Conservation (phyloP, 2,888 invertebrate species). For the Scrobipalpa costella region DNA sequence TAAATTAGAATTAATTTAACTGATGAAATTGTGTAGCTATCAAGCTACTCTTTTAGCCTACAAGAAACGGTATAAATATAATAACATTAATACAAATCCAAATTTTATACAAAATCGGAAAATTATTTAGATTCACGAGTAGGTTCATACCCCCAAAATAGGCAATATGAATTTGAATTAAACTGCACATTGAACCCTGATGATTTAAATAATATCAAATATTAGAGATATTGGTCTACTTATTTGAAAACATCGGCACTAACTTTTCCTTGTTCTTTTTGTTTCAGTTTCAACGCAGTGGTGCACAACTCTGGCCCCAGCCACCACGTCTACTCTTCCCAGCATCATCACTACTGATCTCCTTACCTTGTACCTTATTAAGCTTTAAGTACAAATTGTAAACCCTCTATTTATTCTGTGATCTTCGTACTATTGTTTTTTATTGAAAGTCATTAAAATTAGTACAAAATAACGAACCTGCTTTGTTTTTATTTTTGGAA, state of each 20-base stretch:
- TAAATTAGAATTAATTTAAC: background rate
- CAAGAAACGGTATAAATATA: no score
- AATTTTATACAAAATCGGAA: no score
- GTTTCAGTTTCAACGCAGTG: conserved; percentile 75
- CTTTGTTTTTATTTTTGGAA: background rate
- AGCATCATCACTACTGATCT: conserved; percentile 64
- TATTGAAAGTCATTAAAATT: conserved; percentile 34
- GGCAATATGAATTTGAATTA: no score
- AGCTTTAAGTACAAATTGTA: conserved; percentile 44
- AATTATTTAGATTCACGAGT: no score
- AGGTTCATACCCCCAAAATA: no score
- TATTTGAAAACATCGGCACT: background rate
- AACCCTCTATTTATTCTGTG: conserved; percentile 63
- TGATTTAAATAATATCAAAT: no score
- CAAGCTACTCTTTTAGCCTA: no score
- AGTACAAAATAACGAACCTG: conserved; percentile 25
- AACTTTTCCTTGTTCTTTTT: conserved; percentile 35
- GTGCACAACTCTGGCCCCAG: conserved; percentile 76
- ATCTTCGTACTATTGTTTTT: conserved; percentile 50
- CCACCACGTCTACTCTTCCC: conserved; percentile 70
- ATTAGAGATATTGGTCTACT: no score
- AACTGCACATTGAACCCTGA: no score
- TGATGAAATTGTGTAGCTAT: no score
- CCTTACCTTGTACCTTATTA: conserved; percentile 26
- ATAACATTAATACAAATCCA: no score